Evolutionary conservation across 2,797 vertebrate species (phyloP).

Genomic region (Coregonus sp.): DNA sequence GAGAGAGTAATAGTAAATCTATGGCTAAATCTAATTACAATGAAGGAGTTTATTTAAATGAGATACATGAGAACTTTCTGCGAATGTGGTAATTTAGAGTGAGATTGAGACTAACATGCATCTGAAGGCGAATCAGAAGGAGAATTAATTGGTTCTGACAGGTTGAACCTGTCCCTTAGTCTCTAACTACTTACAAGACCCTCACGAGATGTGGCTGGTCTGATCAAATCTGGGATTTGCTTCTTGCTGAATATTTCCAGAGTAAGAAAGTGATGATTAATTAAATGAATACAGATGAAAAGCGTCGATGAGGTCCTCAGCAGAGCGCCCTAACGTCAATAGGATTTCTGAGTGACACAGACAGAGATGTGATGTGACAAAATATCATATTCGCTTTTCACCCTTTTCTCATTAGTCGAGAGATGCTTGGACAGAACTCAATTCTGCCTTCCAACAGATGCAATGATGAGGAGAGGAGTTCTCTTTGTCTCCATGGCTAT

Average conservation of each 20-base stretch:
- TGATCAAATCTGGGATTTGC: conserved; percentile 44
- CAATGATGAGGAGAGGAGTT: neutral
- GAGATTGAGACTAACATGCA: too few relatives aligned
- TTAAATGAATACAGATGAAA: conserved; percentile 38
- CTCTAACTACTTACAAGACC: conserved; percentile 32
- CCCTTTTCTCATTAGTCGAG: conserved; percentile 7
- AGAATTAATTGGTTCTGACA: conserved; percentile 50
- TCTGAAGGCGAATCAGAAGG: too few relatives aligned
- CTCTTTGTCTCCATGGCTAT: neutral
- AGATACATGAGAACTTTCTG: neutral
- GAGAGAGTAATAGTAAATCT: neutral
- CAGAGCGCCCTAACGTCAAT: conserved; percentile 9
- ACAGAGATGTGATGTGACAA: conserved; percentile 54
- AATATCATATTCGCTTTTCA: conserved; percentile 44
- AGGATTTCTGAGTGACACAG: conserved; percentile 50
- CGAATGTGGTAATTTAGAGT: neutral
- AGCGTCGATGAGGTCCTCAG: conserved; percentile 19
- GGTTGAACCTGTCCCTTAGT: conserved; percentile 26
- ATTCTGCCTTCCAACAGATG: neutral
- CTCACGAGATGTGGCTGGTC: conserved; percentile 28
- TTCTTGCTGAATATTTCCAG: conserved; percentile 35
- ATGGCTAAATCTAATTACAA: neutral
- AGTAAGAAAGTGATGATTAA: conserved; percentile 36
- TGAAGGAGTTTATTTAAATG: neutral
- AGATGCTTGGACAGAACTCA: neutral